Percentiles rank a stretch among this genome's conserved stretches.
Conservation (phyloP, 1,140 invertebrate species). For the Procambarus virginalis region DNA sequence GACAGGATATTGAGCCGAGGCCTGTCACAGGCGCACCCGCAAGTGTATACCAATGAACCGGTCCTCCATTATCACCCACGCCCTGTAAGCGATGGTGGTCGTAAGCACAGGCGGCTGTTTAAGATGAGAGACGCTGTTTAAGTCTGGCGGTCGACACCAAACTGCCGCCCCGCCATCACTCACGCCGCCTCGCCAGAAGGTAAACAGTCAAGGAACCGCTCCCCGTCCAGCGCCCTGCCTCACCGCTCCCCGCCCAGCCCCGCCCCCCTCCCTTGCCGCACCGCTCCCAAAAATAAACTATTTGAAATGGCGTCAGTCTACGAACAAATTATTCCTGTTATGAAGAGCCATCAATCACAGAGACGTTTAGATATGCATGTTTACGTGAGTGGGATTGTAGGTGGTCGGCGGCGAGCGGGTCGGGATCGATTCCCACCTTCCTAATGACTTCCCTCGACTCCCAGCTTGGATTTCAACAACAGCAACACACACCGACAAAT, state of each 20-base stretch:
- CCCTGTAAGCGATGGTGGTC: neutral
- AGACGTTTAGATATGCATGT: conserved; percentile 57
- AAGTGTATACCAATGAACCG: too few species aligned
- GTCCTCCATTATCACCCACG: neutral
- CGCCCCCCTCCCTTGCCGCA: neutral
- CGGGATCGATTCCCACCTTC: conserved; percentile 58
- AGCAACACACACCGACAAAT: conserved; percentile 16
- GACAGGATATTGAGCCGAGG: too few species aligned
- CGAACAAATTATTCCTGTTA: conserved; percentile 59
- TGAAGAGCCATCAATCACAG: conserved; percentile 43
- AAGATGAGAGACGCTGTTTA: neutral
- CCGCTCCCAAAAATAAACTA: conserved; percentile 52
- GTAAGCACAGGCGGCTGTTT: conserved; percentile 4
- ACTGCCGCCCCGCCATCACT: conserved; percentile 15
- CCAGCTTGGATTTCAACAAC: conserved; percentile 50
- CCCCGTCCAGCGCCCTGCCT: neutral
- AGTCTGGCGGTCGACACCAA: conserved; percentile 2
- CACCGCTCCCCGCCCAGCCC: neutral
- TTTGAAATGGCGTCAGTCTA: conserved; percentile 55
- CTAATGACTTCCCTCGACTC: conserved; percentile 56
- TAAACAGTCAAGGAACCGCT: too few species aligned
- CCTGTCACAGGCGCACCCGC: too few species aligned
- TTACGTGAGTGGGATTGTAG: conserved; percentile 56
- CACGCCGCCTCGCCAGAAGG: neutral
- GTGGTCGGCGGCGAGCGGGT: neutral